Evolutionary conservation across 2,113 vertebrate genomes (phyloP).

Genomic region (Ahaetulla prasina): DNA sequence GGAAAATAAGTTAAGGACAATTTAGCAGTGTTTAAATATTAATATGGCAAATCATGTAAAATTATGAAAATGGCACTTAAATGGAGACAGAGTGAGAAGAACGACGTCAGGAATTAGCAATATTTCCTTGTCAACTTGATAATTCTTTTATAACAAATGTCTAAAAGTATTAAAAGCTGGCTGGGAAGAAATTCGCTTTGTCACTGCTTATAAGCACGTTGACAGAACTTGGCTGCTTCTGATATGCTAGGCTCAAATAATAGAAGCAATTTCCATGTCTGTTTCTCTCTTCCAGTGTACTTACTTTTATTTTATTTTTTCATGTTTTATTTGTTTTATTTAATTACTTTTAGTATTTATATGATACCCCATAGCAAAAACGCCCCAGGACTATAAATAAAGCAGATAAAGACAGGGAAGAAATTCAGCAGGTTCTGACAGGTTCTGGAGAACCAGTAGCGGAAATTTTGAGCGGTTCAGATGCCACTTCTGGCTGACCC

Average conservation of each 20-base stretch:
- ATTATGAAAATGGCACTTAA: slow-evolving; percentile 24
- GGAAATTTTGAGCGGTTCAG: too few relatives aligned
- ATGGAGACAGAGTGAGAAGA: neutral
- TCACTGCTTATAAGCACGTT: neutral
- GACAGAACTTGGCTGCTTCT: neutral
- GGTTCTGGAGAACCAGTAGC: too few relatives aligned
- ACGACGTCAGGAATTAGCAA: slow-evolving; percentile 15
- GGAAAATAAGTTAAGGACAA: slow-evolving; percentile 10
- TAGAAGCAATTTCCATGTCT: neutral
- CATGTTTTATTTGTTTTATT: neutral
- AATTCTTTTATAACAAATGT: slow-evolving; percentile 27
- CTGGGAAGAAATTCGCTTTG: slow-evolving; percentile 10
- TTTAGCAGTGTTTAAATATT: slow-evolving; percentile 9
- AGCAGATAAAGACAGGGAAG: neutral
- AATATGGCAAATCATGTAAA: slow-evolving; percentile 13
- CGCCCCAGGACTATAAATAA: neutral
- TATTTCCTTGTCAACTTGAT: slow-evolving; percentile 17
- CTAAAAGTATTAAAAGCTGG: slow-evolving; percentile 17
- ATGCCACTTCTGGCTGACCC: too few relatives aligned
- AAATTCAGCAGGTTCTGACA: too few relatives aligned
- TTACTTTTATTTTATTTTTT: neutral
- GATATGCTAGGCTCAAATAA: neutral
- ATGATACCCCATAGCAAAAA: neutral
- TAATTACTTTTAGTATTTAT: neutral
- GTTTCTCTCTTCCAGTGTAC: neutral